phyloP scores from a whole-genome alignment of 2,113 vertebrate species.

The Opisthocomus hoazin region DNA sequence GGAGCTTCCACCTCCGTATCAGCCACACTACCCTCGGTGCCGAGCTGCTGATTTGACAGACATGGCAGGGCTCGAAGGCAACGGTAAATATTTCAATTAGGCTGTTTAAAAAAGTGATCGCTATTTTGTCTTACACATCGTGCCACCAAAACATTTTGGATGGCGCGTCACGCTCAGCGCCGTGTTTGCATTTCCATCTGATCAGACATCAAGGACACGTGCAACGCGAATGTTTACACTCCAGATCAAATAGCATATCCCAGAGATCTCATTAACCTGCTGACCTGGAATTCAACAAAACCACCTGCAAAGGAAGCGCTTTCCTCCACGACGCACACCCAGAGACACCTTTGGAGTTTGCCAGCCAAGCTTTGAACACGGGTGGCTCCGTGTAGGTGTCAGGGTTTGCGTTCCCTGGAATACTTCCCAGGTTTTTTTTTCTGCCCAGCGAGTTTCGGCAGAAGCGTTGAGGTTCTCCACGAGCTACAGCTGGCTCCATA shows the following conservation, averaged over 20 bases:
- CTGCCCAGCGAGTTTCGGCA: neutral
- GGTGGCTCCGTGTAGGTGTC: neutral
- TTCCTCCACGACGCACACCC: rapidly evolving
- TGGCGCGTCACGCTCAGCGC: neutral
- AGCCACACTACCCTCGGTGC: neutral
- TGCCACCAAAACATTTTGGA: conserved; percentile 53
- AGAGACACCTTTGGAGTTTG: neutral
- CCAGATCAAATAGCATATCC: conserved; percentile 31
- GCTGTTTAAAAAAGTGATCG: neutral
- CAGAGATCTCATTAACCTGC: conserved; percentile 55
- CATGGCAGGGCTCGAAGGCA: neutral
- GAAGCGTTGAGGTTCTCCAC: neutral
- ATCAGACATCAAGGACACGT: conserved; percentile 13
- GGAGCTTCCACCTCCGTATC: neutral
- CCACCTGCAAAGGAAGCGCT: conserved; percentile 8
- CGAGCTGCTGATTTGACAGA: neutral
- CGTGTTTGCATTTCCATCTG: conserved; percentile 49
- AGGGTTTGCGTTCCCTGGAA: neutral
- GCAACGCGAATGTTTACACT: conserved; percentile 49
- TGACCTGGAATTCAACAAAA: conserved; percentile 44
- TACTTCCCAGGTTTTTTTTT: neutral
- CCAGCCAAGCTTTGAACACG: neutral
- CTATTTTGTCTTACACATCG: conserved; percentile 28
- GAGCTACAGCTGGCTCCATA: neutral
- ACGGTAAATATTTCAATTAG: neutral